Percentiles rank a stretch among this genome's conserved stretches.
phyloP scores from a whole-genome alignment of 2,888 invertebrate genomes.

The Rhingia rostrata region DNA sequence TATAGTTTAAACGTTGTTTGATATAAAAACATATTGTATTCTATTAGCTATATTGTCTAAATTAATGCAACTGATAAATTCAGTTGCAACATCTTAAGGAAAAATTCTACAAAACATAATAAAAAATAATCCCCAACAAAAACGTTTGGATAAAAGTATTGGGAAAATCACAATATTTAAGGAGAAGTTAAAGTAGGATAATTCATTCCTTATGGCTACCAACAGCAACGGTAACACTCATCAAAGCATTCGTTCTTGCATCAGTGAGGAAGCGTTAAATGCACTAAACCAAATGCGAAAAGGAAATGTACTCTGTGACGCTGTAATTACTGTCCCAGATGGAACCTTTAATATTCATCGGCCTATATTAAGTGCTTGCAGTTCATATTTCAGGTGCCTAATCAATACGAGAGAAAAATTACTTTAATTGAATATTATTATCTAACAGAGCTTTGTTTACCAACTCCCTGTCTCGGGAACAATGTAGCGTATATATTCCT shows the following conservation, averaged over 20 bases:
- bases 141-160: background rate
- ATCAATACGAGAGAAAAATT: conserved; percentile 36
- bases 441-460: conserved; percentile 53
- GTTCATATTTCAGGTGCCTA: conserved; percentile 92
- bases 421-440: background rate
- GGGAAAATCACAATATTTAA: background rate
- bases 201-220: conserved; percentile 37
- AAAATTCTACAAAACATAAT: conserved; percentile 36
- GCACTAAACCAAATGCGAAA: conserved; percentile 92
- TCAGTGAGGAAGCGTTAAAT: conserved; percentile 93
- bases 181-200: background rate
- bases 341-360: conserved; percentile 94
- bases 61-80: conserved; percentile 33
- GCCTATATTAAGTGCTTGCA: conserved; percentile 93
- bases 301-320: conserved; percentile 93
- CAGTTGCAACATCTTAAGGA: conserved; percentile 28
- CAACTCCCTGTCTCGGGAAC: conserved; percentile 81
- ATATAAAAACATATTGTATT: conserved; percentile 31
- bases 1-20: conserved; percentile 42
- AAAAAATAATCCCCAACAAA: conserved; percentile 7
- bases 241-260: conserved; percentile 83
- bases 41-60: conserved; percentile 35
- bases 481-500: conserved; percentile 88
- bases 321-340: conserved; percentile 91
- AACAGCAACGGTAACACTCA: conserved; percentile 68